These are phyloP conservation scores for Sesia apiformis DNA, from an alignment of 2,888 invertebrate genomes.

Conservation along the genomic window DNA sequence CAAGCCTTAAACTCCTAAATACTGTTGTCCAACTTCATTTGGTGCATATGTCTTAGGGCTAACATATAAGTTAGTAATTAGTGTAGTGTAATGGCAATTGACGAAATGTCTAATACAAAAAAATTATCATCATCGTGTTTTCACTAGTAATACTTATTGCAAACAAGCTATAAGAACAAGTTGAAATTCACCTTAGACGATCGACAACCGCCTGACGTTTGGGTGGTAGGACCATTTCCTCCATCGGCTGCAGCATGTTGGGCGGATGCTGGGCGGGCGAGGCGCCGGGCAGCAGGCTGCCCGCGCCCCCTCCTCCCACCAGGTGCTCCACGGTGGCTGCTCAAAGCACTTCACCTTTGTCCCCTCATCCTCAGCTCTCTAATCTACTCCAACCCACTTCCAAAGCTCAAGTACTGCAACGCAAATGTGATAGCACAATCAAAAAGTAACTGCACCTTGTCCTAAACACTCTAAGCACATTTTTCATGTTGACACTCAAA, in stretches of 20 bases:
- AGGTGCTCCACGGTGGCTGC: slow-evolving; percentile 81
- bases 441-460: slow-evolving; percentile 49
- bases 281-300: slow-evolving; percentile 78
- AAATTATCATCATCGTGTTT: too few relatives aligned
- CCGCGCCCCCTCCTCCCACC: slow-evolving; percentile 83
- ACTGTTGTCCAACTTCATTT: too few relatives aligned
- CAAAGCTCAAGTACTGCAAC: slow-evolving; percentile 52
- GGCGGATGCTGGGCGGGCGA: slow-evolving; percentile 76
- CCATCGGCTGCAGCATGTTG: slow-evolving; percentile 77
- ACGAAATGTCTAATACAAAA: too few relatives aligned
- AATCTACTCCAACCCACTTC: slow-evolving; percentile 13
- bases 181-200: slow-evolving; percentile 75
- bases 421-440: slow-evolving; percentile 45
- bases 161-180: too few relatives aligned
- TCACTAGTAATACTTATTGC: too few relatives aligned
- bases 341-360: slow-evolving; percentile 36
- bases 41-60: too few relatives aligned
- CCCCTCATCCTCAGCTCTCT: slow-evolving; percentile 37
- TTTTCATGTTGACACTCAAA: slow-evolving; percentile 39
- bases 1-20: too few relatives aligned
- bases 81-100: too few relatives aligned
- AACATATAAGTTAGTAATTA: too few relatives aligned
- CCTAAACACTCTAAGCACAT: slow-evolving; percentile 45
- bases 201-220: slow-evolving; percentile 91
- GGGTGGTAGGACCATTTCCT: slow-evolving; percentile 83